These are phyloP conservation scores for Coelopa pilipes DNA, from an alignment of 2,888 invertebrate genomes.

Conservation along the genomic window DNA sequence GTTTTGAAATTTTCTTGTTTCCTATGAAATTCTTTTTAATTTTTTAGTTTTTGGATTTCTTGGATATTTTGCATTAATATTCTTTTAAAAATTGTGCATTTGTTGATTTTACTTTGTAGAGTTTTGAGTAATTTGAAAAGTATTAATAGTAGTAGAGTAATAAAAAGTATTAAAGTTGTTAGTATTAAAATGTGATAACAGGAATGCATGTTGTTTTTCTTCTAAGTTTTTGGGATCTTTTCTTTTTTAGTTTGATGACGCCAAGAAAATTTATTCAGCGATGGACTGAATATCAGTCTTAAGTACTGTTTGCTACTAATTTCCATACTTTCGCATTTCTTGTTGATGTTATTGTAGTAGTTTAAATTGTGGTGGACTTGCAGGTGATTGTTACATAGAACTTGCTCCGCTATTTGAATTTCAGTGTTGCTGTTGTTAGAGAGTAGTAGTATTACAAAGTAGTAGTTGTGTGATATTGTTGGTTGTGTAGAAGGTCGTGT, in stretches of 20 bases:
- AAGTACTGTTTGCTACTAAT: background rate
- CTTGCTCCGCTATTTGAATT: conserved; percentile 28
- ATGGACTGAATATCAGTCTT: no score
- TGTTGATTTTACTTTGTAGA: conserved; percentile 37
- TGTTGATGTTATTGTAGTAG: conserved; percentile 19
- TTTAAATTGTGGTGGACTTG: conserved; percentile 32
- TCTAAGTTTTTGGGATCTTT: conserved; percentile 1
- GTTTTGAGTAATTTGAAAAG: conserved; percentile 41
- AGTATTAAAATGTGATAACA: conserved; percentile 30
- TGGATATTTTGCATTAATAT: conserved; percentile 36
- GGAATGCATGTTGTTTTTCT: conserved; percentile 32
- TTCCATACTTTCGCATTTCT: conserved; percentile 21
- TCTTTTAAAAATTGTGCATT: conserved; percentile 30
- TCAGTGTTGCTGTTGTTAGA: conserved; percentile 35
- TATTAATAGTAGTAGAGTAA: conserved; percentile 51
- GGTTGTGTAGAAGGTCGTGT: conserved; percentile 40
- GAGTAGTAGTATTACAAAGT: conserved; percentile 26
- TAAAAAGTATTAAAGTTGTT: conserved; percentile 43
- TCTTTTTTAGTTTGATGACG: conserved; percentile 5
- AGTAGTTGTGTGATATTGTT: conserved; percentile 44
- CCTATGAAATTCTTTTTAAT: conserved; percentile 3
- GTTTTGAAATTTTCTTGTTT: conserved; percentile 3
- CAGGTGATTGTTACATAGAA: conserved; percentile 32
- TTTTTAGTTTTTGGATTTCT: conserved; percentile 43
- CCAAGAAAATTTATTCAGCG: no score